These are phyloP conservation scores for Sepiola atlantica DNA, from an alignment of 2,888 invertebrate species.

Conservation along the genomic window DNA sequence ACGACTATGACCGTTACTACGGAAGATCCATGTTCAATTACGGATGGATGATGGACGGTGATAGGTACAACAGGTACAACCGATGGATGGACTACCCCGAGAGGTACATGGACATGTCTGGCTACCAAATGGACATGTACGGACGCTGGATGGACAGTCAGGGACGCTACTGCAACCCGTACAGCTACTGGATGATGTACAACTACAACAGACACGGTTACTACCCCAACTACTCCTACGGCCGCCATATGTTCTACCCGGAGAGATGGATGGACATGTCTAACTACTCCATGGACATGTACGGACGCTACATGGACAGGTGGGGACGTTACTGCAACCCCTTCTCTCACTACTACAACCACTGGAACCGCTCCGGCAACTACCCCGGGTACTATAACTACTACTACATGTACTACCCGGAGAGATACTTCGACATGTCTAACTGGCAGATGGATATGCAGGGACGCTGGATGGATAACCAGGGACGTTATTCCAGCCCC, in stretches of 20 bases:
- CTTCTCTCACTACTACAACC: not conserved
- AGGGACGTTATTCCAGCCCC: not conserved
- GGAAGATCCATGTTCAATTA: constrained; percentile 35
- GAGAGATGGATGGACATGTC: constrained; percentile 43
- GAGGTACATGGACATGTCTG: constrained; percentile 39
- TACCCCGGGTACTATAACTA: constrained; percentile 33
- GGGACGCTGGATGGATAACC: constrained; percentile 24
- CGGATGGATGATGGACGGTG: not conserved
- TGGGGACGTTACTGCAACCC: constrained; percentile 37
- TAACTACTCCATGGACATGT: constrained; percentile 8
- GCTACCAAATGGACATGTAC: constrained; percentile 23
- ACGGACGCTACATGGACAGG: constrained; percentile 37
- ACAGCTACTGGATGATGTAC: not conserved
- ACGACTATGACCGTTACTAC: constrained; percentile 12
- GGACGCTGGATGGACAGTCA: constrained; percentile 18
- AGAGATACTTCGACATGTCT: not conserved
- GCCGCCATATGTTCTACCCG: not conserved
- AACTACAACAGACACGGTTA: not conserved
- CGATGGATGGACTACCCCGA: not conserved
- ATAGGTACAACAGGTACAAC: not conserved
- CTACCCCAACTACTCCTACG: not conserved
- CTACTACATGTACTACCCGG: constrained; percentile 2
- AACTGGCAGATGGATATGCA: constrained; percentile 32
- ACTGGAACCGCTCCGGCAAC: not conserved
- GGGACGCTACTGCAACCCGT: not conserved